Conservation (phyloP, 2,888 invertebrate species). For the Morpho helenor region DNA sequence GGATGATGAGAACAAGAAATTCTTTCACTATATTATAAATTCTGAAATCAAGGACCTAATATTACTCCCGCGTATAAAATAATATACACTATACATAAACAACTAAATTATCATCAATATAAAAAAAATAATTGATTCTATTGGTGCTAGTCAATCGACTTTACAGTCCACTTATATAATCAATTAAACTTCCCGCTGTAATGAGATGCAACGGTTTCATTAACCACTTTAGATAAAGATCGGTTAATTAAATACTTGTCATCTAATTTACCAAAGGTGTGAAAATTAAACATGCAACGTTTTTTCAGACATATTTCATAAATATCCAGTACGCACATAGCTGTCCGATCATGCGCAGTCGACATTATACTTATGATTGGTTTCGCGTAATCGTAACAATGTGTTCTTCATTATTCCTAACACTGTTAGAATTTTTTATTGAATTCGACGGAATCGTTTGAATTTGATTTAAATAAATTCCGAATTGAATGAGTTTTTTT, state of each 20-base stretch:
- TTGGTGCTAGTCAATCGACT: too few species aligned
- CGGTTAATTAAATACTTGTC: slow-evolving; percentile 10
- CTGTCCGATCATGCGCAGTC: slow-evolving; percentile 1
- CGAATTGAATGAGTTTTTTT: too few species aligned
- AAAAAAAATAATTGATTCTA: too few species aligned
- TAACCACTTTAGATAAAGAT: neutral
- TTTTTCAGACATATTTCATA: neutral
- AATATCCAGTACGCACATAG: slow-evolving; percentile 6
- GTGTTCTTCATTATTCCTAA: neutral
- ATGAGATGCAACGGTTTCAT: neutral
- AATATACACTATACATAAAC: too few species aligned
- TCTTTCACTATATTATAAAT: too few species aligned
- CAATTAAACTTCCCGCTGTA: neutral
- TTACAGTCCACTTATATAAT: neutral
- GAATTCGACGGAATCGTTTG: neutral
- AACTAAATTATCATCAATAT: too few species aligned
- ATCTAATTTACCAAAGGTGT: slow-evolving; percentile 8
- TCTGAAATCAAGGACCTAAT: too few species aligned
- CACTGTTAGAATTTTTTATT: neutral
- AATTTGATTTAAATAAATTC: too few species aligned
- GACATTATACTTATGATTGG: slow-evolving; percentile 1
- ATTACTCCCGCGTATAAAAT: too few species aligned
- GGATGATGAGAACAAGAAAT: too few species aligned
- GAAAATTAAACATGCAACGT: slow-evolving; percentile 7
- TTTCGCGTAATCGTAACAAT: slow-evolving; percentile 3